phyloP scores from a whole-genome alignment of 2,888 invertebrate species.

The Drosophila siamana region DNA sequence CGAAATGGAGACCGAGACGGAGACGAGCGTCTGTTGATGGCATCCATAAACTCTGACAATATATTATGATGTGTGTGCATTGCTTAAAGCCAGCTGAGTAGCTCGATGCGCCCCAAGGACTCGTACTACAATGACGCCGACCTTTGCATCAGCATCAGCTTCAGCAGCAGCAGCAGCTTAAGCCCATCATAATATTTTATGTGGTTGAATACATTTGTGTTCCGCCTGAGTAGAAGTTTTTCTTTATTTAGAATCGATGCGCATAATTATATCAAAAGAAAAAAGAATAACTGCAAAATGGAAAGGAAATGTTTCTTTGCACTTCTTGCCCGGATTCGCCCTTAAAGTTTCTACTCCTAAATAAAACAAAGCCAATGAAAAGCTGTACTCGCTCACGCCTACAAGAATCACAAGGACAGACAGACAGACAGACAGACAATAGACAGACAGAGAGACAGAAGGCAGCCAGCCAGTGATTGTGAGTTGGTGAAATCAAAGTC shows the following conservation, averaged over 20 bases:
- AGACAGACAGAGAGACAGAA: background rate
- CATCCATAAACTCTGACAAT: constrained; percentile 54
- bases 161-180: constrained; percentile 3
- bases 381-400: constrained; percentile 17
- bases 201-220: constrained; percentile 35
- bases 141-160: background rate
- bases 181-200: constrained; percentile 54
- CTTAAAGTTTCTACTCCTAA: constrained; percentile 14
- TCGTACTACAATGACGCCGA: background rate
- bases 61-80: constrained; percentile 63
- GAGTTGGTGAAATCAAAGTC: constrained; percentile 70
- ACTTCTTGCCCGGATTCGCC: background rate
- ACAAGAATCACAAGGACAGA: background rate
- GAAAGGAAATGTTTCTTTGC: background rate
- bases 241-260: constrained; percentile 19
- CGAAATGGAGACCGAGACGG: background rate
- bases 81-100: constrained; percentile 37
- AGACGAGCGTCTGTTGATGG: constrained; percentile 40
- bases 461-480: background rate
- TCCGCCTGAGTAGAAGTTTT: background rate
- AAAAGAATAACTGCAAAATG: background rate
- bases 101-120: constrained; percentile 7
- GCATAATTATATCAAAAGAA: constrained; percentile 21
- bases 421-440: background rate
- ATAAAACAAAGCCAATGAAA: constrained; percentile 28